Evolutionary conservation across 2,113 vertebrate species (phyloP).

Genomic region (Brachypteracias leptosomus): DNA sequence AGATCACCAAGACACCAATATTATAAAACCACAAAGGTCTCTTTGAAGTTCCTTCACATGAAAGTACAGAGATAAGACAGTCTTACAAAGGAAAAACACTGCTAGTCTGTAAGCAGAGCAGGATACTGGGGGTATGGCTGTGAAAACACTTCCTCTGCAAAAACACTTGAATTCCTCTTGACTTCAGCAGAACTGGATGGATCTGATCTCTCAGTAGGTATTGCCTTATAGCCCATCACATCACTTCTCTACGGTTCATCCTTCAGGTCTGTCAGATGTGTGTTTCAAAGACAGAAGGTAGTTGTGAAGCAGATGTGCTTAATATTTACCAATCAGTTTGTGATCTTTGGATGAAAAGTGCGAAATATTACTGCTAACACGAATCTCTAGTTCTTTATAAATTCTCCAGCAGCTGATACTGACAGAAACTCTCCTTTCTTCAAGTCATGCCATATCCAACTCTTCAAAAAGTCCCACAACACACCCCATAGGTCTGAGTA

Average conservation of each 20-base stretch:
- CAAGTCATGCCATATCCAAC: neutral
- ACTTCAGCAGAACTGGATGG: neutral
- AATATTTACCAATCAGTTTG: neutral
- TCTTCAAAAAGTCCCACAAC: neutral
- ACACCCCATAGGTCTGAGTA: neutral
- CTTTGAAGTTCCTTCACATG: neutral
- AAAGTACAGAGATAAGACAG: neutral
- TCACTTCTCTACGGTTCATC: neutral
- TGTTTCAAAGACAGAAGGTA: neutral
- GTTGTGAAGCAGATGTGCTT: neutral
- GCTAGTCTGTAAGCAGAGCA: neutral
- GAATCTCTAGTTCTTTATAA: neutral
- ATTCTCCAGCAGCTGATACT: neutral
- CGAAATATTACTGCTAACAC: neutral
- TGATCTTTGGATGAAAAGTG: neutral
- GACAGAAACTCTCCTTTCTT: neutral
- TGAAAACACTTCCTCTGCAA: neutral
- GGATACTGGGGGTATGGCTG: neutral
- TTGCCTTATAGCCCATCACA: accelerated
- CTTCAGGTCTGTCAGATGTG: accelerated
- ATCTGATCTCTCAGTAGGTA: neutral
- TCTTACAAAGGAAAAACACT: neutral
- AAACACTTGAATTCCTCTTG: neutral
- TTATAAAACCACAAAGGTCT: neutral
- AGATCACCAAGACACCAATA: neutral